A percentile compares a stretch with the other conserved stretches of the same genome.
These are phyloP conservation scores for Yoshiicerus persimilis DNA, from an alignment of 1,140 invertebrate genomes.

Conservation along the genomic window DNA sequence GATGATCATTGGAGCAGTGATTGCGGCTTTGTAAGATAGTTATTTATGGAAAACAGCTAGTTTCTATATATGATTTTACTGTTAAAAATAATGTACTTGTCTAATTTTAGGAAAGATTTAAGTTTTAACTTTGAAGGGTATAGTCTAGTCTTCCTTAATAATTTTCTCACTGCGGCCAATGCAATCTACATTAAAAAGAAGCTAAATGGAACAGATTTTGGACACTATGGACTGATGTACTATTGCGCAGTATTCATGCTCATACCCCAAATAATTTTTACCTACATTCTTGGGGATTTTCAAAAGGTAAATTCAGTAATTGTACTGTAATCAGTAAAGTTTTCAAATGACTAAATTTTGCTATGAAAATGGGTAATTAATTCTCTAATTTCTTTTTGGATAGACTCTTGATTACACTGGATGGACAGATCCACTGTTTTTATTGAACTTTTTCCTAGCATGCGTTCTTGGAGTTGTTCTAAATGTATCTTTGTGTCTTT, in stretches of 20 bases:
- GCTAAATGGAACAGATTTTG: slow-evolving; percentile 86
- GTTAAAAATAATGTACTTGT: neutral
- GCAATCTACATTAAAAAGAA: slow-evolving; percentile 98
- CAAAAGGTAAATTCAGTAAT: slow-evolving; percentile 57
- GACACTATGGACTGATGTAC: slow-evolving; percentile 94
- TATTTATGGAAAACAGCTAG: neutral
- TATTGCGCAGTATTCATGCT: slow-evolving; percentile 98
- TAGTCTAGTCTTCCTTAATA: slow-evolving; percentile 69
- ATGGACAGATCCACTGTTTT: slow-evolving; percentile 77
- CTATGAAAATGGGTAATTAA: neutral
- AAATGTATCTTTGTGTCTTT: slow-evolving; percentile 91
- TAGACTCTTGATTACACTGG: slow-evolving; percentile 65
- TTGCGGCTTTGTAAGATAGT: slow-evolving; percentile 66
- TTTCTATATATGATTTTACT: neutral
- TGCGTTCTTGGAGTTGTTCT: slow-evolving; percentile 96
- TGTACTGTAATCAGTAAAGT: too few species aligned
- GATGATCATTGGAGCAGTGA: slow-evolving; percentile 91
- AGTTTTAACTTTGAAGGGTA: slow-evolving; percentile 91
- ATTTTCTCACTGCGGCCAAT: slow-evolving; percentile 90
- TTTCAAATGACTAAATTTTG: neutral
- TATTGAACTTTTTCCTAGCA: slow-evolving; percentile 81
- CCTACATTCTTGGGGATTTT: slow-evolving; percentile 76
- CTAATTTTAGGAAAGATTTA: slow-evolving; percentile 74
- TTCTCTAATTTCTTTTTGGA: slow-evolving; percentile 40
- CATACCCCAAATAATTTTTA: slow-evolving; percentile 71